These are phyloP conservation scores for Leucoma salicis DNA, from an alignment of 2,888 invertebrate genomes.

Conservation along the genomic window DNA sequence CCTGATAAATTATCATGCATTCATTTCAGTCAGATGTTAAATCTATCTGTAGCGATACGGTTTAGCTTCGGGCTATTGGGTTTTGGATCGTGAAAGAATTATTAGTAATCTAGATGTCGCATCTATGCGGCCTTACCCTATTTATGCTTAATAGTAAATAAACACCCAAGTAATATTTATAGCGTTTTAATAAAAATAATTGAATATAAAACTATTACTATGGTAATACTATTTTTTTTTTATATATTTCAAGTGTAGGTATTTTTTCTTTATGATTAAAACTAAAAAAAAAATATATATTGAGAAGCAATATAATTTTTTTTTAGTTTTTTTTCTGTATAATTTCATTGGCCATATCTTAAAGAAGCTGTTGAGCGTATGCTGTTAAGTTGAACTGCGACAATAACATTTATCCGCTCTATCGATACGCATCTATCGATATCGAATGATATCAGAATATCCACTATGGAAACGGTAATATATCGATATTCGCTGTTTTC, in stretches of 20 bases:
- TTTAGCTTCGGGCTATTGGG: conserved; percentile 57
- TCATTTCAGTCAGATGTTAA: conserved; percentile 81
- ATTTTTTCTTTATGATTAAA: too few species aligned
- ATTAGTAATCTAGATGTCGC: conserved; percentile 28
- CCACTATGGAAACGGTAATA: conserved; percentile 38
- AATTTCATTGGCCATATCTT: conserved; percentile 15
- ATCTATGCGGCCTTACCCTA: conserved; percentile 25
- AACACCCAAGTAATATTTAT: too few species aligned
- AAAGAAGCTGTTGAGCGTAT: conserved; percentile 32
- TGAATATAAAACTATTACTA: too few species aligned
- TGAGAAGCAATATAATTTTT: too few species aligned
- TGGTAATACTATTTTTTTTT: too few species aligned
- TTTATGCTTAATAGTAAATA: conserved; percentile 20
- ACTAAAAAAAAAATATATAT: too few species aligned
- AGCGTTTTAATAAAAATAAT: too few species aligned
- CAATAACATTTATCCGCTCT: conserved; percentile 40
- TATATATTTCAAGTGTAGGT: too few species aligned
- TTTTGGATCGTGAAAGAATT: conserved; percentile 47
- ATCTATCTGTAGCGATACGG: conserved; percentile 71
- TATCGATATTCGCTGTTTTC: conserved; percentile 48
- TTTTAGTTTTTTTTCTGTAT: too few species aligned
- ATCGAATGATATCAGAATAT: conserved; percentile 21
- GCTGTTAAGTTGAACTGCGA: conserved; percentile 49
- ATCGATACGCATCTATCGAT: conserved; percentile 42
- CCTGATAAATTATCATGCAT: conserved; percentile 79